Base-by-base conservation (phyloP, 2,888 invertebrate species). In the Callosobruchus maculatus region DNA sequence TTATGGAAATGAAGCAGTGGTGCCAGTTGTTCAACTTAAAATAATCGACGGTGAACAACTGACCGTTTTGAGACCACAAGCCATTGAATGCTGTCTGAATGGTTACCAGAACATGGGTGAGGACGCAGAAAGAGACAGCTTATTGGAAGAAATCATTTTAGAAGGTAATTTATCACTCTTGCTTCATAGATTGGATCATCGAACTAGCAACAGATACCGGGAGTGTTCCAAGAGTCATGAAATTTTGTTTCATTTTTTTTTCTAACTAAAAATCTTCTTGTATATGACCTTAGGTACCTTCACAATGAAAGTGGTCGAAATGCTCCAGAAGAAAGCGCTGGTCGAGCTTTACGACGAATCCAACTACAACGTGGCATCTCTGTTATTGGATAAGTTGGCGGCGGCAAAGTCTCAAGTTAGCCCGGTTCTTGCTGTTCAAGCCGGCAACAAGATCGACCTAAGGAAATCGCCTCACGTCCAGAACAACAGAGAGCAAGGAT, bases 1-100 rank as follows among this genome's bases (percentile, higher is more conserved):
- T 88, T 99, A 95, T 88, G 99, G 99, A 5, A 98, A 98, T 87
- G 93, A 95, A 82, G 97, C 97, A 84, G 90, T 90, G n/a, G 91
- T 96, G 0, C 86, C 89, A 7, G 84, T 89, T 0, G 87, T 89
- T 18, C 87, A 91, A 67, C 85, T 95, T 30, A 91, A 92, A 75
- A 88, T 89, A 22, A 93, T 95, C 22, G 90, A 91, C 3, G 89
- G 91, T 3, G 90, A 92, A 73, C 88, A 93, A 77, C 87, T 94
- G 3, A 88, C 88, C 2, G 86, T 85, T 77, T 87, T 94, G 74
- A 91, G 92, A 21, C 91, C 93, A 0, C 95, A 95, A 86, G 95
- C 95, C 0, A 89, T 95, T 80, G 92, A 92, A 83, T 95, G 95
- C 85, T 92, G 92, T 70, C 87, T 95, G n/a, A 93, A 92, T 78